A percentile compares a stretch with the other conserved stretches of the same genome.
Conservation (phyloP, 2,888 invertebrate genomes). For the Stenoptilia bipunctidactyla region DNA sequence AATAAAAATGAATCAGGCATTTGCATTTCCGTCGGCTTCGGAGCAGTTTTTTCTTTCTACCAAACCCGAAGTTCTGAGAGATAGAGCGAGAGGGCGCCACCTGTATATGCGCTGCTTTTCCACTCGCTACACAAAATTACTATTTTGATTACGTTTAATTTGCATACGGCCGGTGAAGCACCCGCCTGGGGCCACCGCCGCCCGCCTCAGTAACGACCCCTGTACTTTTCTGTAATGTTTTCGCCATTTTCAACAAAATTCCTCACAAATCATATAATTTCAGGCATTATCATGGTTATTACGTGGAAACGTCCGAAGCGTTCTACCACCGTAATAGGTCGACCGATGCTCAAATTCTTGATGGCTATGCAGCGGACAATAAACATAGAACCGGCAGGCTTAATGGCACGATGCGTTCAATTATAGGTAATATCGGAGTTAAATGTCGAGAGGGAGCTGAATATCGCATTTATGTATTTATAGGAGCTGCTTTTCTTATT, state of each 20-base stretch:
- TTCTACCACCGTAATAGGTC: slow-evolving; percentile 56
- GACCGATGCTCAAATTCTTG: slow-evolving; percentile 59
- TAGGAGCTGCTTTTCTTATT: slow-evolving; percentile 23
- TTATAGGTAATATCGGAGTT: slow-evolving; percentile 66
- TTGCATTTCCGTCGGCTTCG: slow-evolving; percentile 48
- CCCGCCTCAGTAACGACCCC: slow-evolving; percentile 55
- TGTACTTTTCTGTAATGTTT: slow-evolving; percentile 70
- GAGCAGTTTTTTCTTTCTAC: slow-evolving; percentile 38
- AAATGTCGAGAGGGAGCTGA: slow-evolving; percentile 29
- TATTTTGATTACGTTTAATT: slow-evolving; percentile 71
- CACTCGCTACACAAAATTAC: slow-evolving; percentile 49
- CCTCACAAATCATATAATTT: slow-evolving; percentile 70
- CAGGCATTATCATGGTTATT: slow-evolving; percentile 67
- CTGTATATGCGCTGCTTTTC: slow-evolving; percentile 26
- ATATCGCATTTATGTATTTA: slow-evolving; percentile 19
- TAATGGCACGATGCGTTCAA: slow-evolving; percentile 58
- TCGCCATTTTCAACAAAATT: slow-evolving; percentile 71
- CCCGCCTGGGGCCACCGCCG: slow-evolving; percentile 45
- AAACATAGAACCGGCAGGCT: slow-evolving; percentile 61
- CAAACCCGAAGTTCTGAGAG: slow-evolving; percentile 21
- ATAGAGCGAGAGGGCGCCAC: slow-evolving; percentile 34
- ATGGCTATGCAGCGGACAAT: slow-evolving; percentile 59
- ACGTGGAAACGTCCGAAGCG: slow-evolving; percentile 61
- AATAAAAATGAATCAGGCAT: slow-evolving; percentile 56
- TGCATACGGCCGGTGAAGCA: slow-evolving; percentile 56